phyloP scores from a whole-genome alignment of 2,888 invertebrate genomes.

The Allolobophora icterica region DNA sequence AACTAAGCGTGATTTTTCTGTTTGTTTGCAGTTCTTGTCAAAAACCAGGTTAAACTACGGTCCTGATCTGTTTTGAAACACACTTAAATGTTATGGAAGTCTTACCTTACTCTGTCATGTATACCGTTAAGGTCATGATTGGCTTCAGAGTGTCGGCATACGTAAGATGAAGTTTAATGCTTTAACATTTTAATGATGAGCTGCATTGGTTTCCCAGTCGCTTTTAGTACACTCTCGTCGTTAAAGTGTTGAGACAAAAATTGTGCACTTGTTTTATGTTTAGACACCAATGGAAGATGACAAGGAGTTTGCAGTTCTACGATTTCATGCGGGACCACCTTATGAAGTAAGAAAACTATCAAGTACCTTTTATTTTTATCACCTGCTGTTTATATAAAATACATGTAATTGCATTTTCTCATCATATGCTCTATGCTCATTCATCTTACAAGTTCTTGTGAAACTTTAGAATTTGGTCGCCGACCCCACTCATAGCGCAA shows the following conservation, averaged over 20 bases:
- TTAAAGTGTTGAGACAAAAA: neutral
- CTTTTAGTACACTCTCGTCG: no score
- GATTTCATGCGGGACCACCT: constrained; percentile 97
- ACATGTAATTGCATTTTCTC: neutral
- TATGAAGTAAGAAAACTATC: constrained; percentile 75
- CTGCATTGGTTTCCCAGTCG: no score
- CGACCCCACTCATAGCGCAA: no score
- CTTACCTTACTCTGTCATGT: no score
- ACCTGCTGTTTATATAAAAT: neutral
- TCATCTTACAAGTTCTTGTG: no score
- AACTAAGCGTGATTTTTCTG: no score
- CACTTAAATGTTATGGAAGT: neutral
- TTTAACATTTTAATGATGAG: no score
- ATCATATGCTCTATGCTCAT: no score
- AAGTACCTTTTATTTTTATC: neutral
- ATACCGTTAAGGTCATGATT: neutral
- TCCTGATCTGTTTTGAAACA: no score
- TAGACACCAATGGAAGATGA: constrained; percentile 89
- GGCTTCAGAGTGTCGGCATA: neutral
- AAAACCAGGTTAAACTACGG: neutral
- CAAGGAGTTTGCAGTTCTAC: constrained; percentile 88
- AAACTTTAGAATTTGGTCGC: no score
- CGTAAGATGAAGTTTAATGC: neutral
- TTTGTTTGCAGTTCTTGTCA: neutral
- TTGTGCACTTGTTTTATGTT: neutral